These are phyloP conservation scores for Pterostichus niger DNA, from an alignment of 2,888 invertebrate species.

Conservation along the genomic window DNA sequence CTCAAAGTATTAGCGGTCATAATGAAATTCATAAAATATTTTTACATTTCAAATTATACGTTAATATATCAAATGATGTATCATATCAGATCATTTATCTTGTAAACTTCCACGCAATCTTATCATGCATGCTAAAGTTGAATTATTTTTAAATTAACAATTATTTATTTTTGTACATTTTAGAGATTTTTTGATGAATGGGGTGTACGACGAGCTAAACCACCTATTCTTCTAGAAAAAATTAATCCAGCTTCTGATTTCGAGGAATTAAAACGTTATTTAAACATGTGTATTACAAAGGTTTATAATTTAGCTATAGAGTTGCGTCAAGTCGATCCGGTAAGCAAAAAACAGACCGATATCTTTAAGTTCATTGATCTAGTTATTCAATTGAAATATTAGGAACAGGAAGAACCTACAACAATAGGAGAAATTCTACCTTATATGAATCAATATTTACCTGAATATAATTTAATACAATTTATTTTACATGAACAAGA, in stretches of 20 bases:
- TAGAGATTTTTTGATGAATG: constrained; percentile 69
- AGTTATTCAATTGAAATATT: background rate
- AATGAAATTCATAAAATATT: too few species aligned
- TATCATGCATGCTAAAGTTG: too few species aligned
- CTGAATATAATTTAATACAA: constrained; percentile 78
- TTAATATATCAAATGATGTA: too few species aligned
- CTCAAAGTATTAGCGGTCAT: background rate
- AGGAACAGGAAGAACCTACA: constrained; percentile 44
- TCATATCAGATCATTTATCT: background rate
- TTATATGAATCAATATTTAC: constrained; percentile 75
- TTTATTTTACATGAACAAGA: constrained; percentile 76
- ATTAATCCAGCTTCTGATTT: constrained; percentile 73
- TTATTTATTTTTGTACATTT: constrained; percentile 29
- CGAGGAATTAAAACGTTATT: constrained; percentile 66
- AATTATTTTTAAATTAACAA: too few species aligned
- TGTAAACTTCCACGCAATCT: background rate
- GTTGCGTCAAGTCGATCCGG: constrained; percentile 21
- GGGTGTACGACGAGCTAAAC: constrained; percentile 73
- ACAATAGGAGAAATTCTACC: constrained; percentile 49
- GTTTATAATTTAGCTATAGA: constrained; percentile 67
- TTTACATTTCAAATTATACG: too few species aligned
- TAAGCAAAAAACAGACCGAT: constrained; percentile 20
- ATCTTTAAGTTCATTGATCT: constrained; percentile 13
- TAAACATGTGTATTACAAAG: constrained; percentile 69
- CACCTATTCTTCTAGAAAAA: constrained; percentile 78